A percentile compares a stretch with the other conserved stretches of the same genome.
phyloP scores from a whole-genome alignment of 2,113 vertebrate species.

The Manacus vitellinus region DNA sequence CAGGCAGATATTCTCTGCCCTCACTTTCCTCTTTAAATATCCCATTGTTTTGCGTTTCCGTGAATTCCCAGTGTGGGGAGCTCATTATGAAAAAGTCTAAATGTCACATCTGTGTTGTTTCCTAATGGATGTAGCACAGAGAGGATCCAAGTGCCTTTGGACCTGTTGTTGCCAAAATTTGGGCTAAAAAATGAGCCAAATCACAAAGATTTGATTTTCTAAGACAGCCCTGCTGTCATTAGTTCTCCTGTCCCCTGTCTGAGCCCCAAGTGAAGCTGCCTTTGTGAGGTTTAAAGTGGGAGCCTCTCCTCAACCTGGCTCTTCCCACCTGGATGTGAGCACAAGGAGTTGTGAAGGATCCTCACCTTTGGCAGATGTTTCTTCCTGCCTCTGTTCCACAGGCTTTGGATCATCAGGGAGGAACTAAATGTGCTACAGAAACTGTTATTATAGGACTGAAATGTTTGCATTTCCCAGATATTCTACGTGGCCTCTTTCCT shows the following conservation, averaged over 20 bases:
- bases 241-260: neutral
- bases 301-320: neutral
- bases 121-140: neutral
- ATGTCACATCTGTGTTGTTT: neutral
- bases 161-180: neutral
- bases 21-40: neutral
- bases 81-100: neutral
- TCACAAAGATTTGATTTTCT: neutral
- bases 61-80: neutral
- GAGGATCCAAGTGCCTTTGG: neutral
- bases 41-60: slow-evolving; percentile 2
- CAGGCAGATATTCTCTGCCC: neutral
- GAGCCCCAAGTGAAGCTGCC: neutral
- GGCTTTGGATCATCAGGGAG: neutral
- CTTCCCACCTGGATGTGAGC: neutral
- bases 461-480: slow-evolving; percentile 73
- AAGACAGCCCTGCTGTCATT: neutral
- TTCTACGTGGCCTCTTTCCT: slow-evolving; percentile 87
- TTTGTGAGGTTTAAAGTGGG: neutral
- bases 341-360: neutral
- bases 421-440: neutral
- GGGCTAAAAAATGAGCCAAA: neutral
- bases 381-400: neutral
- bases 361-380: neutral
- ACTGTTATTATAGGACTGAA: neutral